Evolutionary conservation across 2,113 vertebrate species (phyloP).

Genomic region (Ceyx melanurus): DNA sequence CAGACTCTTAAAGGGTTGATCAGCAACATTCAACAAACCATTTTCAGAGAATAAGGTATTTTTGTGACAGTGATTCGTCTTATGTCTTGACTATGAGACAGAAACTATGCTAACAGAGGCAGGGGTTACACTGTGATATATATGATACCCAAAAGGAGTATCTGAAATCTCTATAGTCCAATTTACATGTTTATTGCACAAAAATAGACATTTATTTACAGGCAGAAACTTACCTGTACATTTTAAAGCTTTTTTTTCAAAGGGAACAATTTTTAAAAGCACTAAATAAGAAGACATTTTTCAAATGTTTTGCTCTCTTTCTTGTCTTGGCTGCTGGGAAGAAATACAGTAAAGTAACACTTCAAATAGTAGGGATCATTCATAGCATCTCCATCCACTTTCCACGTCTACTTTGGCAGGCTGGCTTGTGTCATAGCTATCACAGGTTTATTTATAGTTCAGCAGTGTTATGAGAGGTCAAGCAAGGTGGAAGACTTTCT

Average conservation of each 20-base stretch:
- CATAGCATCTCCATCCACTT: constrained; percentile 20
- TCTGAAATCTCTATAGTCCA: neutral
- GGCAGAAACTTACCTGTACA: neutral
- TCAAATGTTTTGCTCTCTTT: neutral
- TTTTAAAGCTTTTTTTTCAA: neutral
- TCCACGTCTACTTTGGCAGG: neutral
- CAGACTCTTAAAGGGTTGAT: neutral
- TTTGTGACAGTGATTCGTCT: neutral
- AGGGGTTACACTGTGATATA: neutral
- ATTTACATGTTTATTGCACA: constrained; percentile 2
- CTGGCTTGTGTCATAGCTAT: constrained; percentile 2
- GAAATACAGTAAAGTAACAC: neutral
- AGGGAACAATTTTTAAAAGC: neutral
- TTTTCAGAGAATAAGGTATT: constrained; percentile 1
- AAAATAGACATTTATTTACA: neutral
- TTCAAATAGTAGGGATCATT: neutral
- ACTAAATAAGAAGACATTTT: neutral
- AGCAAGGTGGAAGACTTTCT: neutral
- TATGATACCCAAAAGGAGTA: neutral
- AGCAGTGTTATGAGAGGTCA: neutral
- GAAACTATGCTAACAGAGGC: neutral
- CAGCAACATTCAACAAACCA: neutral
- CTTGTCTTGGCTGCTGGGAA: neutral
- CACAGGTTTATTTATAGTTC: constrained; percentile 45
- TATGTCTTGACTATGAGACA: neutral